Evolutionary conservation across 2,113 vertebrate genomes (phyloP).

Genomic region (Sinocyclocheilus grahami): DNA sequence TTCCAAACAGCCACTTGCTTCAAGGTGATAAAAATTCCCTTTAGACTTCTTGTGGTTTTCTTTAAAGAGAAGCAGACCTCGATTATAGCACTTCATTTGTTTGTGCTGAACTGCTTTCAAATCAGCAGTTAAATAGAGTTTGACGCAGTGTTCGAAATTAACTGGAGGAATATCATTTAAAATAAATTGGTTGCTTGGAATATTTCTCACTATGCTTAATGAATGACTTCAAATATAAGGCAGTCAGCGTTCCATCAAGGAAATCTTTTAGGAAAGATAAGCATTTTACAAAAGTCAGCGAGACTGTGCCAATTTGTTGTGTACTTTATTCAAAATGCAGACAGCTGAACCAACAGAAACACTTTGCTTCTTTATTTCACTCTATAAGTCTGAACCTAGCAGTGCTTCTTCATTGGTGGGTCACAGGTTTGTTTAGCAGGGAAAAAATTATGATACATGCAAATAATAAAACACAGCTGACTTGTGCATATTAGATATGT

Average conservation of each 20-base stretch:
- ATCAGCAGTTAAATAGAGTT: constrained; percentile 46
- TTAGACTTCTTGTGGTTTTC: constrained; percentile 4
- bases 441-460: background rate
- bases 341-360: constrained; percentile 34
- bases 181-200: background rate
- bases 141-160: constrained; percentile 40
- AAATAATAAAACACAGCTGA: too few species aligned
- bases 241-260: constrained; percentile 50
- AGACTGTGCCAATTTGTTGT: constrained; percentile 40
- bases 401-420: background rate
- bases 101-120: constrained; percentile 33
- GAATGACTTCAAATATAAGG: constrained; percentile 47
- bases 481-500: background rate
- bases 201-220: constrained; percentile 45
- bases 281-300: constrained; percentile 34
- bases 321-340: constrained; percentile 14
- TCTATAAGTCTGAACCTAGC: background rate
- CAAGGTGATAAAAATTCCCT: constrained; percentile 4
- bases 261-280: constrained; percentile 50
- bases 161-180: constrained; percentile 23
- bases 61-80: constrained; percentile 25
- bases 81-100: constrained; percentile 41
- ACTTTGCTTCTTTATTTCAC: background rate
- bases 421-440: too few species aligned
- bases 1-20: background rate